A percentile compares a stretch with the other conserved stretches of the same genome.
Conservation (phyloP, 2,113 vertebrate species). For the Oreotrochilus melanogaster region DNA sequence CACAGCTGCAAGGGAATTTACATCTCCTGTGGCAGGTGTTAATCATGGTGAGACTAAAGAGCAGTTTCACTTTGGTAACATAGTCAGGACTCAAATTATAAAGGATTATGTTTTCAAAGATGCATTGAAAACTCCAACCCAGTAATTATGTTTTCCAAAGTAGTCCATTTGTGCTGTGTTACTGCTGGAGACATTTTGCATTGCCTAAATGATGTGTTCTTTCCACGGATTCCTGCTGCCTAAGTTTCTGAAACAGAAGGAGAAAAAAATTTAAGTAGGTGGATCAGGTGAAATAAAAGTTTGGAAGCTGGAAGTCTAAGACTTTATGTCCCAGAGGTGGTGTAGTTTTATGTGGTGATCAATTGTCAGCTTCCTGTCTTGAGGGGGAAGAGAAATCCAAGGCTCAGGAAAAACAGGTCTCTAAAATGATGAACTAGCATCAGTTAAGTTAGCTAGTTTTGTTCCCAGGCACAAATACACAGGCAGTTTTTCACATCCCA, state of each 20-base stretch:
- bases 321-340: neutral
- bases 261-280: neutral
- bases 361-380: neutral
- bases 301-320: neutral
- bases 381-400: neutral
- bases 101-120: slow-evolving; percentile 45
- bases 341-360: neutral
- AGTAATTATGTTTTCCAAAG: slow-evolving; percentile 50
- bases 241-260: neutral
- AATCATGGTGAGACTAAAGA: slow-evolving; percentile 43
- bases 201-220: neutral
- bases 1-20: slow-evolving; percentile 18
- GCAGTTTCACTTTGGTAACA: slow-evolving; percentile 7
- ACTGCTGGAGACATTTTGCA: neutral
- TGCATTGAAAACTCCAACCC: slow-evolving; percentile 16
- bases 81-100: slow-evolving; percentile 27
- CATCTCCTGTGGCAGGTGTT: slow-evolving; percentile 31
- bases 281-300: neutral
- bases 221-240: neutral
- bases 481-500: neutral
- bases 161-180: neutral
- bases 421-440: neutral
- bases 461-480: neutral
- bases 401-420: neutral
- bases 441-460: neutral